Evolutionary conservation across 2,888 invertebrate genomes (phyloP).

Genomic region (Chrysolina americana): DNA sequence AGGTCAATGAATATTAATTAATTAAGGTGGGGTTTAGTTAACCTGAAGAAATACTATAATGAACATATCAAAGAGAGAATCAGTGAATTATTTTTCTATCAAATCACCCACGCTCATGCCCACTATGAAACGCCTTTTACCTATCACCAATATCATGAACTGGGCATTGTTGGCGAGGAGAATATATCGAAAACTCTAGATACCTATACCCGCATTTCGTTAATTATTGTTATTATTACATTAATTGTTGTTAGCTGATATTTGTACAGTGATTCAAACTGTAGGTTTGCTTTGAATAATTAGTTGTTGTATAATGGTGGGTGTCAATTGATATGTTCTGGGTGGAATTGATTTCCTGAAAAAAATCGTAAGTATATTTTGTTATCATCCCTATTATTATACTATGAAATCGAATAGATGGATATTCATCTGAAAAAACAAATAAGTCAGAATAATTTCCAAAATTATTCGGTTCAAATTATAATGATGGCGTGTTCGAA

Average conservation of each 20-base stretch:
- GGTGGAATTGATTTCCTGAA: neutral
- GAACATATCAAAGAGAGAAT: neutral
- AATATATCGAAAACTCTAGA: neutral
- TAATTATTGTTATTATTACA: conserved; percentile 13
- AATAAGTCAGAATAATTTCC: too few species aligned
- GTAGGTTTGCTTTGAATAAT: neutral
- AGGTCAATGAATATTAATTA: too few species aligned
- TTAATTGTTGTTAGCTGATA: conserved; percentile 2
- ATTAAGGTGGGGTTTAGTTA: too few species aligned
- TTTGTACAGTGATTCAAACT: conserved; percentile 5
- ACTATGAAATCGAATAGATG: neutral
- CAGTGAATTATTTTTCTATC: neutral
- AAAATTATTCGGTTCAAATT: too few species aligned
- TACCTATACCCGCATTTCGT: conserved; percentile 13
- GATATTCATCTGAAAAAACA: too few species aligned
- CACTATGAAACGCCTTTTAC: neutral
- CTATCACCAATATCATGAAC: neutral
- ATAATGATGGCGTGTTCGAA: too few species aligned
- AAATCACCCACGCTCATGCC: neutral
- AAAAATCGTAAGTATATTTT: neutral
- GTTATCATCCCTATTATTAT: neutral
- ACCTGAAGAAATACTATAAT: neutral
- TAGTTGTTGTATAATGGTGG: conserved; percentile 12
- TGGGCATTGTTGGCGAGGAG: neutral
- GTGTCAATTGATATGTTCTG: neutral